These are phyloP conservation scores for Eucera pruinosa DNA, from an alignment of 2,888 invertebrate genomes.

Conservation along the genomic window DNA sequence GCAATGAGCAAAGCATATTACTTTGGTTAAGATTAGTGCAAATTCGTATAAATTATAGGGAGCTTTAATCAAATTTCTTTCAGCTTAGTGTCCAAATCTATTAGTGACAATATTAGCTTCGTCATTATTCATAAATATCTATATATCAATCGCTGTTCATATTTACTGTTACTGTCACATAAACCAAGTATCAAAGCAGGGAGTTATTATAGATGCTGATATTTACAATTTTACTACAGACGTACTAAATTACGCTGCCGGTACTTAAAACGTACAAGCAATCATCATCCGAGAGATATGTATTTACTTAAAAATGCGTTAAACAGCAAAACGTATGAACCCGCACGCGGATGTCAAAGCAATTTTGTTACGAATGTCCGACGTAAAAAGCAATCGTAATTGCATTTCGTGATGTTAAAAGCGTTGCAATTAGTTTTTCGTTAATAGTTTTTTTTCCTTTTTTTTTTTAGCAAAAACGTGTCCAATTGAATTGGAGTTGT, in stretches of 20 bases:
- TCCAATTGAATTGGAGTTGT: background rate
- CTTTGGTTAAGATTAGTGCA: too few relatives aligned
- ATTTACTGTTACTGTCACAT: background rate
- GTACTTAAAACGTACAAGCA: too few relatives aligned
- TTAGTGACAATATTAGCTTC: background rate
- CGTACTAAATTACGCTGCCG: background rate
- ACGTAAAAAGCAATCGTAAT: too few relatives aligned
- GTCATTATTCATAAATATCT: background rate
- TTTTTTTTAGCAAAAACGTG: too few relatives aligned
- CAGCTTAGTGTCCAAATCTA: background rate
- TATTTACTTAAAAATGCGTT: background rate
- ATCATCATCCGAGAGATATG: background rate
- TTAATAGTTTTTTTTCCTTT: background rate
- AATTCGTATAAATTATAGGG: too few relatives aligned
- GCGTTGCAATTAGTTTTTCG: too few relatives aligned
- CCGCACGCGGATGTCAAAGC: background rate
- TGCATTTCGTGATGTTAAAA: background rate
- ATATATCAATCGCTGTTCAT: background rate
- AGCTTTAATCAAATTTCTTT: background rate
- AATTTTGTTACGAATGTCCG: too few relatives aligned
- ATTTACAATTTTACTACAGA: slow-evolving; percentile 2
- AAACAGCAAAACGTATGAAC: background rate
- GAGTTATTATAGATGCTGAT: background rate
- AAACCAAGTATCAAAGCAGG: background rate
- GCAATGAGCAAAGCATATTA: too few relatives aligned